A percentile compares a stretch with the other conserved stretches of the same genome.
Evolutionary conservation across 2,113 vertebrate genomes (phyloP).

Genomic region (Burhinus bistriatus): DNA sequence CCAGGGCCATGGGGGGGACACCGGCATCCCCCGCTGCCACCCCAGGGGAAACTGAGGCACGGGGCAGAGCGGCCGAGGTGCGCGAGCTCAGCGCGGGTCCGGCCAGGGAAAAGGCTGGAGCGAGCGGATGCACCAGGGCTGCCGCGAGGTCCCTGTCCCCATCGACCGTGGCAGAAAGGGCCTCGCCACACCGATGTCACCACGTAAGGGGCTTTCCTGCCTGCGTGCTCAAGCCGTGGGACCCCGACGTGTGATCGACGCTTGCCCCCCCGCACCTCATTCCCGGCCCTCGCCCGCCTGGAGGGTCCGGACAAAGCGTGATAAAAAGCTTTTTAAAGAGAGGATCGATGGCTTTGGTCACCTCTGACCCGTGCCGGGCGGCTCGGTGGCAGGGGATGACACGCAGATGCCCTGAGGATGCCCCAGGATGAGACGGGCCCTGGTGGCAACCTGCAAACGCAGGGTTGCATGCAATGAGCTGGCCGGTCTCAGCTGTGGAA

Average conservation of each 20-base stretch:
- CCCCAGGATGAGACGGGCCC: background rate
- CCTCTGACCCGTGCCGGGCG: background rate
- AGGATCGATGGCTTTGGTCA: background rate
- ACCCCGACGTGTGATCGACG: rapidly evolving
- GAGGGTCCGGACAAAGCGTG: rapidly evolving
- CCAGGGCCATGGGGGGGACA: background rate
- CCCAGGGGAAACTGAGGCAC: rapidly evolving
- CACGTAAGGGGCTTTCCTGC: rapidly evolving
- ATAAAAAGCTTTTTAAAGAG: background rate
- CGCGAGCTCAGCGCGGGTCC: no score
- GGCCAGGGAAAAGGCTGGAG: background rate
- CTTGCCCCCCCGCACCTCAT: background rate
- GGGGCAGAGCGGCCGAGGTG: rapidly evolving
- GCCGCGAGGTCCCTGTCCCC: background rate
- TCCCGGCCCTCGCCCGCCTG: rapidly evolving
- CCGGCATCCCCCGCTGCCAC: background rate
- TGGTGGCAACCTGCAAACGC: rapidly evolving
- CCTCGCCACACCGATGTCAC: background rate
- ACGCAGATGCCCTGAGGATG: background rate
- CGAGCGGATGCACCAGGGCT: rapidly evolving
- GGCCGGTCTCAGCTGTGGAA: background rate
- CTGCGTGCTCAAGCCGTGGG: rapidly evolving
- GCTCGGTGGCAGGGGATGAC: background rate
- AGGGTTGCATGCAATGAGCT: background rate
- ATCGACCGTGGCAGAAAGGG: rapidly evolving